Evolutionary conservation across 2,113 vertebrate genomes (phyloP).

Genomic region (Aptenodytes forsteri): DNA sequence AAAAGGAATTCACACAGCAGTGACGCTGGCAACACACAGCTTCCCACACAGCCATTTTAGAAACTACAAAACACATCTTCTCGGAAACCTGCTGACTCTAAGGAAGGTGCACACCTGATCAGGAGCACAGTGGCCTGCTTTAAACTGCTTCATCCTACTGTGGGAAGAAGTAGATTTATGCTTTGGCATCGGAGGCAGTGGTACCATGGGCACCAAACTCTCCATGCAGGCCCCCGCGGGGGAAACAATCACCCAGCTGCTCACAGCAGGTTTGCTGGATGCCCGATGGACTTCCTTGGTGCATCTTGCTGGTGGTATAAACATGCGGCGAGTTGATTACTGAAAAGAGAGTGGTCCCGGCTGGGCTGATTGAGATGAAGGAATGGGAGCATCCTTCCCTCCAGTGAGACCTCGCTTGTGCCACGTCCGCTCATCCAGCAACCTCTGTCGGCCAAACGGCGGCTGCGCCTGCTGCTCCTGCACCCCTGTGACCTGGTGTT

Average conservation of each 20-base stretch:
- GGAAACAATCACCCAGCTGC: rapidly evolving
- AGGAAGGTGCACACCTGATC: background rate
- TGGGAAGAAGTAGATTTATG: background rate
- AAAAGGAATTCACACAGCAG: background rate
- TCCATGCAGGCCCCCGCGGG: rapidly evolving
- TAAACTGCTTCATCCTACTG: background rate
- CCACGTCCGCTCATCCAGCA: background rate
- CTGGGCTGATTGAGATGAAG: background rate
- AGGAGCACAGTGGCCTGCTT: background rate
- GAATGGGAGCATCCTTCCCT: background rate
- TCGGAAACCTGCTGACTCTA: background rate
- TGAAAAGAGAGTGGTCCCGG: background rate
- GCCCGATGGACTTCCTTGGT: background rate
- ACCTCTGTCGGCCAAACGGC: rapidly evolving
- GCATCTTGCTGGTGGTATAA: background rate
- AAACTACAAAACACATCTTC: background rate
- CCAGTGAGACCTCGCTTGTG: background rate
- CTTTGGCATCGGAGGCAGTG: background rate
- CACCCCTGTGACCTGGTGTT: background rate
- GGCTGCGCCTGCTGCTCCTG: rapidly evolving
- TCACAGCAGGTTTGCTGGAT: background rate
- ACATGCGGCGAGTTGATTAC: rapidly evolving
- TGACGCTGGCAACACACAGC: rapidly evolving
- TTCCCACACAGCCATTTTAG: background rate
- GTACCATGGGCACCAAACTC: background rate